Percentiles rank a stretch among this genome's conserved stretches.
Evolutionary conservation across 1,140 invertebrate species (phyloP).

Genomic region (Drosophila kanapiae): DNA sequence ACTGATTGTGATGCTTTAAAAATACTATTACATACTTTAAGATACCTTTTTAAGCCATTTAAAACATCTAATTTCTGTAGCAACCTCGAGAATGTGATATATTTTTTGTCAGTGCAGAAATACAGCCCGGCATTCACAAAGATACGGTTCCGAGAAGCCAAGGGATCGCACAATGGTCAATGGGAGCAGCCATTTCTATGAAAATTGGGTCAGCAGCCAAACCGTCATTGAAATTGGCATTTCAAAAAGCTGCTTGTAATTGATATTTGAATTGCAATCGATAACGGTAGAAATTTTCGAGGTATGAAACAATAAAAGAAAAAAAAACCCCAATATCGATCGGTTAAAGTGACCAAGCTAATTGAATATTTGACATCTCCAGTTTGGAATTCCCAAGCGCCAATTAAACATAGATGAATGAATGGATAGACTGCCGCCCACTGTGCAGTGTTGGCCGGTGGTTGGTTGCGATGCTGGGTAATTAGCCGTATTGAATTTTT

Average conservation of each 20-base stretch:
- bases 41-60: no score
- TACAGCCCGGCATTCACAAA: slow-evolving; percentile 24
- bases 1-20: background rate
- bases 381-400: slow-evolving; percentile 1
- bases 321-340: slow-evolving; percentile 6
- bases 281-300: slow-evolving; percentile 8
- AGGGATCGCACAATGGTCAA: slow-evolving; percentile 72
- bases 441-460: slow-evolving; percentile 37
- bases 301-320: background rate
- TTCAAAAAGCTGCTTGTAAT: slow-evolving; percentile 42
- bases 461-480: slow-evolving; percentile 63
- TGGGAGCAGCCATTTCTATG: slow-evolving; percentile 63
- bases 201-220: slow-evolving; percentile 54
- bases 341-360: slow-evolving; percentile 18
- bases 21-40: background rate
- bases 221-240: slow-evolving; percentile 52
- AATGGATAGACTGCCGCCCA: slow-evolving; percentile 30
- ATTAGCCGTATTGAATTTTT: slow-evolving; percentile 83
- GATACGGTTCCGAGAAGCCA: slow-evolving; percentile 43
- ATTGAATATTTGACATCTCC: slow-evolving; percentile 26
- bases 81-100: background rate
- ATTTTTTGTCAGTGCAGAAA: slow-evolving; percentile 5
- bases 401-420: slow-evolving; percentile 28
- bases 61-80: background rate
- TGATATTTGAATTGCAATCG: slow-evolving; percentile 50